Percentiles rank a stretch among this genome's conserved stretches.
Conservation (phyloP, 2,888 invertebrate species). For the Drosophila birchii region DNA sequence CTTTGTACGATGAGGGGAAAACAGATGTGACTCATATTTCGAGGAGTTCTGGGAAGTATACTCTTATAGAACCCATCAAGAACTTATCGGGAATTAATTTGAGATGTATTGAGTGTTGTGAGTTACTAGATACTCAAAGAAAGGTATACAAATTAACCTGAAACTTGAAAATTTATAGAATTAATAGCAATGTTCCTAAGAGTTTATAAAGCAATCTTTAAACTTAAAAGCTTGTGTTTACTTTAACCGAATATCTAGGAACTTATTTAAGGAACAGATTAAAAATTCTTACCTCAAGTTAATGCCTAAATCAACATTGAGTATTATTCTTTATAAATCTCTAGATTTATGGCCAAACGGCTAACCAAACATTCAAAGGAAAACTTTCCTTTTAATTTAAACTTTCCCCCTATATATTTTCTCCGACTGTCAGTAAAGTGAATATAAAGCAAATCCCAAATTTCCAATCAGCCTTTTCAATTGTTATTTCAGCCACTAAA, state of each 20-base stretch:
- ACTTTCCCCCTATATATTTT: neutral
- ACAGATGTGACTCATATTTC: conserved; percentile 1
- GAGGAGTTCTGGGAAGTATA: neutral
- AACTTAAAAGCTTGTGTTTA: neutral
- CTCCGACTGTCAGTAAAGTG: conserved; percentile 11
- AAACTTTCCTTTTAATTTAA: conserved; percentile 6
- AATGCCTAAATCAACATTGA: neutral
- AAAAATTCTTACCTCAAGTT: neutral
- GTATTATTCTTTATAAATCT: neutral
- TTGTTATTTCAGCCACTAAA: conserved; percentile 51
- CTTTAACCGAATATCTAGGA: neutral
- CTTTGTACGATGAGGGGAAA: neutral
- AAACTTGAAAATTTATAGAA: neutral
- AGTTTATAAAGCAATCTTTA: neutral
- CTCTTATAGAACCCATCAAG: neutral
- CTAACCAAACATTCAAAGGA: neutral
- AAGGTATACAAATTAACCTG: neutral
- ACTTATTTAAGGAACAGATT: too few species aligned
- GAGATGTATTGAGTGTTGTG: too few species aligned
- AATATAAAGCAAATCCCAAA: conserved; percentile 32
- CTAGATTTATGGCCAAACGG: neutral
- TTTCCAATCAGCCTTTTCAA: conserved; percentile 43
- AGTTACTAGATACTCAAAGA: neutral
- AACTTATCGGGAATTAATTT: neutral
- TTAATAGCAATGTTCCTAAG: neutral